Percentiles rank a stretch among this genome's conserved stretches.
Evolutionary conservation across 2,888 invertebrate genomes (phyloP).

Genomic region (Unio delphinus): DNA sequence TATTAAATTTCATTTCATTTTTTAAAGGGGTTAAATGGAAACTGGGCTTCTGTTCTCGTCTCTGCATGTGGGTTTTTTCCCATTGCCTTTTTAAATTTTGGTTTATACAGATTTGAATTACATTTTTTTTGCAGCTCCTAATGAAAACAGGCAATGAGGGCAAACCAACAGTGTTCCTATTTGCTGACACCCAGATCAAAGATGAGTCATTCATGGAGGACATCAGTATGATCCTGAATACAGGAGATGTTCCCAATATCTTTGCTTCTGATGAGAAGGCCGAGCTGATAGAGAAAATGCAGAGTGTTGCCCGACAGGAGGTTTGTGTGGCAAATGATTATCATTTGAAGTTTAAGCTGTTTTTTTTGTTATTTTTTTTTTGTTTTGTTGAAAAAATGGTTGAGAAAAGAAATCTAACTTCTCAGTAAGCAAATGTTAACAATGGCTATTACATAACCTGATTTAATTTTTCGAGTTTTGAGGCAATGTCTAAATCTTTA

Average conservation of each 20-base stretch:
- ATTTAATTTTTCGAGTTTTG: too few species aligned
- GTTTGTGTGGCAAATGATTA: conserved; percentile 37
- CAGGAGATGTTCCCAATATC: conserved; percentile 72
- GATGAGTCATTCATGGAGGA: conserved; percentile 72
- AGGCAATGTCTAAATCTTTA: too few species aligned
- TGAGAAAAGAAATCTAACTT: too few species aligned
- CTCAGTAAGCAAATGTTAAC: too few species aligned
- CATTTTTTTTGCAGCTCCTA: conserved; percentile 58
- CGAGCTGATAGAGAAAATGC: conserved; percentile 72
- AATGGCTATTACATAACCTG: too few species aligned
- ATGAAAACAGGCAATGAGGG: conserved; percentile 70
- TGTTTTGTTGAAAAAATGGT: too few species aligned
- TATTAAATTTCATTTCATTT: too few species aligned
- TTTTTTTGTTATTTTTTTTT: too few species aligned
- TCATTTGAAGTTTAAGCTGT: too few species aligned
- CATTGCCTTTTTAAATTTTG: neutral
- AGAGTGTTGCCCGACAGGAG: conserved; percentile 68
- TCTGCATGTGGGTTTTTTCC: neutral
- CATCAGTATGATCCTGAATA: conserved; percentile 72
- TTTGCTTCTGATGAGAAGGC: conserved; percentile 72
- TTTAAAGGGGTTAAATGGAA: neutral
- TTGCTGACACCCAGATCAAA: conserved; percentile 72
- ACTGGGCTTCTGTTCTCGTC: too few species aligned
- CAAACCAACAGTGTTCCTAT: conserved; percentile 70
- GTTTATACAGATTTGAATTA: neutral